Evolutionary conservation across 2,888 invertebrate species (phyloP), one percentile per base, ranked within the genome.

Genomic region (Drosophila tripunctata): DNA sequence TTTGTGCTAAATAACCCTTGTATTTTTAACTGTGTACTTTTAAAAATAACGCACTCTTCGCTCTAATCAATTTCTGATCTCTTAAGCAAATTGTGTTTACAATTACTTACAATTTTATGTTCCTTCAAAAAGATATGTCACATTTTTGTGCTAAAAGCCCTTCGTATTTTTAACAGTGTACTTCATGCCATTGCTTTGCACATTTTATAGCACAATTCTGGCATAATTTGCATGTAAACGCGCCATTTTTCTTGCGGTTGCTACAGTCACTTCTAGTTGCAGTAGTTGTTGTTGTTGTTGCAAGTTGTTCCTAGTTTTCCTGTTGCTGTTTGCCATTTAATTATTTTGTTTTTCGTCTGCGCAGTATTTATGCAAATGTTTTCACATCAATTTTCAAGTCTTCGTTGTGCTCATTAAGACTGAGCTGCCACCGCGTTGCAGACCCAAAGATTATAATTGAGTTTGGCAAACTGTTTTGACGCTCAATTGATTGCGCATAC

Each of bases 141-240:
- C n/a, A n/a, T n/a, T 21, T 21, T 21, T 21, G 21, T 21, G 21
- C 3, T 4, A 21, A 21, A 21, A 4, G 3, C 21, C 21, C 4
- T 21, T n/a, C n/a, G n/a, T n/a, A n/a, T 27, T 27, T 1, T 10
- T 27, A 10, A 27, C 27, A 27, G 27, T 27, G 27, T 27, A 27
- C 27, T 10, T 8, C 10, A 10, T 27, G 10, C 10, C 27, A 44
- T 62, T 58, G 40, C 48, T 58, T 63, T 50, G 27, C 56, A 60
- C 68, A 81, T 87, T 80, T 87, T 80, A 81, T 81, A 74, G 82
- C 85, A 61, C 68, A 85, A 75, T 66, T 72, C 80, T 51, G 14
- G 72, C 79, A 89, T 85, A 87, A 87, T 87, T 87, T 87, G 88
- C 89, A 89, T 89, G 89, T 87, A 88, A 89, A 89, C 88, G 78